Percentiles rank a stretch among this genome's conserved stretches.
Conservation (phyloP, 2,113 vertebrate species). For the Hemicordylus capensis region DNA sequence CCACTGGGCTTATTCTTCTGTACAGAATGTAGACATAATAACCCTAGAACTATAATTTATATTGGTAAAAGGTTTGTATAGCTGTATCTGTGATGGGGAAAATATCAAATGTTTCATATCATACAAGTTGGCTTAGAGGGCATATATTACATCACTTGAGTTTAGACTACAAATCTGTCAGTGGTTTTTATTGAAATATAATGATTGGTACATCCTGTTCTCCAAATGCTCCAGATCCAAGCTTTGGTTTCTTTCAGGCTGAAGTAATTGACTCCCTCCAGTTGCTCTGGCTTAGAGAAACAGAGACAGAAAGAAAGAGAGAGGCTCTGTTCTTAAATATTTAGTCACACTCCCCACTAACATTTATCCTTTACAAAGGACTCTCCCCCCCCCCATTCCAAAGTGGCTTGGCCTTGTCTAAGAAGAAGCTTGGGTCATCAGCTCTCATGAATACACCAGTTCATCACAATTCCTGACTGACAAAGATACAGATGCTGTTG, state of each 20-base stretch:
- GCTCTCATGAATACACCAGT: slow-evolving; percentile 39
- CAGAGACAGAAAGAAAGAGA: background rate
- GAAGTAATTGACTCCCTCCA: slow-evolving; percentile 20
- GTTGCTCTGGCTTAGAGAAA: background rate
- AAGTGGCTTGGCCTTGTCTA: slow-evolving; percentile 22
- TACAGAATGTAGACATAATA: background rate
- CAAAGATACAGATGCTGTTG: slow-evolving; percentile 49
- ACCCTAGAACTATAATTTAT: background rate
- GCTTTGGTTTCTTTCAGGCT: slow-evolving; percentile 38
- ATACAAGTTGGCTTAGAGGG: background rate
- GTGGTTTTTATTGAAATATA: slow-evolving; percentile 8
- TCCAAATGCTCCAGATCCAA: slow-evolving; percentile 29
- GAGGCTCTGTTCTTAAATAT: slow-evolving; percentile 5
- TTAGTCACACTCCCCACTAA: background rate
- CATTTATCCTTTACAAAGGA: background rate
- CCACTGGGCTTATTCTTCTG: background rate
- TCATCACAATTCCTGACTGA: slow-evolving; percentile 17
- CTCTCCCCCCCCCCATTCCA: background rate
- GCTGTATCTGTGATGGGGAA: background rate
- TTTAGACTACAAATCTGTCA: slow-evolving; percentile 11
- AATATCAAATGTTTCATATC: background rate
- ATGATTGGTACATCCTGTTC: slow-evolving; percentile 35
- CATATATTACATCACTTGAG: rapidly evolving
- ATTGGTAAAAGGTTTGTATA: background rate
- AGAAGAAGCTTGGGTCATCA: slow-evolving; percentile 41